Evolutionary conservation across 2,888 invertebrate species (phyloP), one percentile per base, ranked within the genome.

Genomic region (Lydus trimaculatus): DNA sequence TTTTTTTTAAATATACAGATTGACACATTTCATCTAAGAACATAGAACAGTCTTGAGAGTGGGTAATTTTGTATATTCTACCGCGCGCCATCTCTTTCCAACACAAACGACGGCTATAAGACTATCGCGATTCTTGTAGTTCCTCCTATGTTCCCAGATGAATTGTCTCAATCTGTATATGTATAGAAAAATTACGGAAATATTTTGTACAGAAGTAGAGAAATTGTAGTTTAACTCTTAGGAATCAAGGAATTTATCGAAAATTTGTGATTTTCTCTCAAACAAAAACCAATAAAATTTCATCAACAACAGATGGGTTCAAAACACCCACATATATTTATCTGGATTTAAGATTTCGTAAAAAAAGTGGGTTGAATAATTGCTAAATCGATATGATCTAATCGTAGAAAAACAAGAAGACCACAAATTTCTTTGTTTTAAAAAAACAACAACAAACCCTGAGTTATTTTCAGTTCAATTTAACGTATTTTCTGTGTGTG

Each of bases 141-240:
- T n/a, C n/a, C n/a, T n/a, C n/a, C n/a, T n/a, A n/a, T n/a, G n/a
- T n/a, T n/a, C n/a, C n/a, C n/a, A n/a, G n/a, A n/a, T n/a, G n/a
- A n/a, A n/a, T n/a, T n/a, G n/a, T n/a, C n/a, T n/a, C n/a, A n/a
- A n/a, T n/a, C n/a, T n/a, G n/a, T n/a, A n/a, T n/a, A n/a, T n/a
- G 69, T 78, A 73, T 75, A 76, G 74, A 75, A 78, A 77, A 76
- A 73, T 76, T 75, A 76, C 17, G 43, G n/a, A 78, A 77, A 77
- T 72, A 74, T 75, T 81, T 80, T 80, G 81, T 81, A 81, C 80
- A 81, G 75, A 75, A 77, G 20, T 48, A 48, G 20, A 20, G 48
- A 48, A 20, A 3, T 8, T 48, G 48, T 48, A 20, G 48, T 20
- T 48, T 39, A 39, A 39, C 39, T 39, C 39, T 39, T 39, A 11